Conservation (phyloP, 2,113 vertebrate species). For the Carlito syrichta region DNA sequence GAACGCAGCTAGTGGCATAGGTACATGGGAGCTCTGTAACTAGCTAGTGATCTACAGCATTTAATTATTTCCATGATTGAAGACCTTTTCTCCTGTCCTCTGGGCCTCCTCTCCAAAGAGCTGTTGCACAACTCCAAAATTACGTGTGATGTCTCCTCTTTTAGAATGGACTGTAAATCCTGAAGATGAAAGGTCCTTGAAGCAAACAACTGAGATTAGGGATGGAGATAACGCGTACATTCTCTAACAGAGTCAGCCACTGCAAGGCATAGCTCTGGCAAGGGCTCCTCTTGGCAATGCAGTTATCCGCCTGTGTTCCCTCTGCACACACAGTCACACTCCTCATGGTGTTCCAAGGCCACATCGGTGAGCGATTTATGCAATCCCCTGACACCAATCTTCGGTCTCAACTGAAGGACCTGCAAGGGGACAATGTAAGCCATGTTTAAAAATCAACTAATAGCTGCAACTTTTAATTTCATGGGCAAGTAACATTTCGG, state of each 20-base stretch:
- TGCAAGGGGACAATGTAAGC: slow-evolving; percentile 72
- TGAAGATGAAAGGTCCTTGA: slow-evolving; percentile 79
- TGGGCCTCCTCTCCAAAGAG: slow-evolving; percentile 80
- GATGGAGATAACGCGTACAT: slow-evolving; percentile 80
- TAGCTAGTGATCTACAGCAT: slow-evolving; percentile 23
- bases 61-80: slow-evolving; percentile 64
- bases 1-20: slow-evolving; percentile 55
- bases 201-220: slow-evolving; percentile 84
- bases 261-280: slow-evolving; percentile 69
- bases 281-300: neutral
- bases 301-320: slow-evolving; percentile 89
- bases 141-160: slow-evolving; percentile 78
- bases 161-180: slow-evolving; percentile 76
- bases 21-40: neutral
- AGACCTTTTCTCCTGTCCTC: slow-evolving; percentile 76
- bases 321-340: slow-evolving; percentile 94
- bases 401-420: slow-evolving; percentile 95
- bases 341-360: slow-evolving; percentile 95
- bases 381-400: slow-evolving; percentile 87
- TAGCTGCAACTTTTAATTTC: neutral
- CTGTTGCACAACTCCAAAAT: slow-evolving; percentile 80
- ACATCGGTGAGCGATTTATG: slow-evolving; percentile 96
- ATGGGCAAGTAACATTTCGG: neutral
- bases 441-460: slow-evolving; percentile 35
- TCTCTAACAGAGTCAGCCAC: slow-evolving; percentile 79